Evolutionary conservation across 2,113 vertebrate genomes (phyloP).

Genomic region (Platysternon megacephalum): DNA sequence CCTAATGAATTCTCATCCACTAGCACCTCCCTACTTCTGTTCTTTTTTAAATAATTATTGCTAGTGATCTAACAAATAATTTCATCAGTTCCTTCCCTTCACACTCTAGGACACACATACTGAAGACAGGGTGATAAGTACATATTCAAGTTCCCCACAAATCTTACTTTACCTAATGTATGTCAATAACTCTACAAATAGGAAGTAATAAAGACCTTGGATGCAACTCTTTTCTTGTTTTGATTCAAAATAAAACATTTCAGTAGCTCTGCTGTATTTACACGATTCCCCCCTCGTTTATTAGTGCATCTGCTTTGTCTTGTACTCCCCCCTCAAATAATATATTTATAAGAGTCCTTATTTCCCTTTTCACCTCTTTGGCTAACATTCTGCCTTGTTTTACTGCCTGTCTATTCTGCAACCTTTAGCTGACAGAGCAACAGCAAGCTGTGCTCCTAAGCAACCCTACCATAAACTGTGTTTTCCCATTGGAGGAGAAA

Average conservation of each 20-base stretch:
- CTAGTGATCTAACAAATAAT: slow-evolving; percentile 38
- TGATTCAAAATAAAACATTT: slow-evolving; percentile 41
- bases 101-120: slow-evolving; percentile 13
- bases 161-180: slow-evolving; percentile 40
- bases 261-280: slow-evolving; percentile 10
- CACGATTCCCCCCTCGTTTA: not conserved
- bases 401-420: slow-evolving; percentile 54
- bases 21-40: not conserved
- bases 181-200: slow-evolving; percentile 40
- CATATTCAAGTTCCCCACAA: slow-evolving; percentile 25
- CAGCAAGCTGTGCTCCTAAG: slow-evolving; percentile 50
- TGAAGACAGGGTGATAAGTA: not conserved
- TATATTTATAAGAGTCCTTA: slow-evolving; percentile 46
- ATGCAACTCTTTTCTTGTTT: slow-evolving; percentile 1
- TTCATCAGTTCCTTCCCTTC: slow-evolving; percentile 65
- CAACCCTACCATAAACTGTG: slow-evolving; percentile 60
- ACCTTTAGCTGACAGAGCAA: slow-evolving; percentile 54
- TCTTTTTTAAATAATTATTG: not conserved
- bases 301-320: slow-evolving; percentile 56
- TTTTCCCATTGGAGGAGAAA: slow-evolving; percentile 41
- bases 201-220: not conserved
- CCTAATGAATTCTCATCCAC: slow-evolving; percentile 2
- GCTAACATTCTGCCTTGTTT: slow-evolving; percentile 33
- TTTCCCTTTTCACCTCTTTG: slow-evolving; percentile 45
- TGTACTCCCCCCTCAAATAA: slow-evolving; percentile 56